phyloP scores from a whole-genome alignment of 2,113 vertebrate genomes.

The Cyanistes caeruleus region DNA sequence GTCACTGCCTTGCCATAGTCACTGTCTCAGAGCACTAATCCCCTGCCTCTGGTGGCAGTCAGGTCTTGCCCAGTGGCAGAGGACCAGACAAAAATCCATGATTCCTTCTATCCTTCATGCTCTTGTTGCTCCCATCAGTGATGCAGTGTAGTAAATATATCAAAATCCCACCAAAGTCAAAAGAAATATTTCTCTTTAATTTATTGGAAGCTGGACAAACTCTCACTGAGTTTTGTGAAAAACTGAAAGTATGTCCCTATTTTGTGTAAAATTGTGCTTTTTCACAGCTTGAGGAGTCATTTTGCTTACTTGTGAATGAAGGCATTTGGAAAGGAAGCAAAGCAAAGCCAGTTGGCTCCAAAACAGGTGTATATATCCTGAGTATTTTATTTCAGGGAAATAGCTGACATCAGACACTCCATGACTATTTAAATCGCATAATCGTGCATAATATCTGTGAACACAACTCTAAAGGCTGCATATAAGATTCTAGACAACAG shows the following conservation, averaged over 20 bases:
- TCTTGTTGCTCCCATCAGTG: background rate
- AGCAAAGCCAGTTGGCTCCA: constrained; percentile 57
- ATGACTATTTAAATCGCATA: constrained; percentile 21
- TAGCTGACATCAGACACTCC: constrained; percentile 64
- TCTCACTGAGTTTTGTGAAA: background rate
- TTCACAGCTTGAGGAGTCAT: background rate
- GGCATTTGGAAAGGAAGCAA: constrained; percentile 63
- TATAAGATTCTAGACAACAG: background rate
- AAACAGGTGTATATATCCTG: constrained; percentile 56
- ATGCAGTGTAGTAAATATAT: background rate
- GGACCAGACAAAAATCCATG: background rate
- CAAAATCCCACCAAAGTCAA: background rate
- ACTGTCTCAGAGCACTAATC: background rate
- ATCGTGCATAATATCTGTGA: background rate
- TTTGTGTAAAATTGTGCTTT: background rate
- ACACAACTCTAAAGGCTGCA: background rate
- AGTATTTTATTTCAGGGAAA: constrained; percentile 71
- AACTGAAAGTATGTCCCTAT: background rate
- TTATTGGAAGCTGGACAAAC: background rate
- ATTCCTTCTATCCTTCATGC: background rate
- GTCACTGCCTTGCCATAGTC: background rate
- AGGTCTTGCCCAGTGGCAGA: background rate
- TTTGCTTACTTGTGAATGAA: constrained; percentile 68
- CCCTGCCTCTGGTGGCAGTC: background rate
- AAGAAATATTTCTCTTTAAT: background rate